Conservation (phyloP, 2,888 invertebrate species). For the Nudaria mundana region DNA sequence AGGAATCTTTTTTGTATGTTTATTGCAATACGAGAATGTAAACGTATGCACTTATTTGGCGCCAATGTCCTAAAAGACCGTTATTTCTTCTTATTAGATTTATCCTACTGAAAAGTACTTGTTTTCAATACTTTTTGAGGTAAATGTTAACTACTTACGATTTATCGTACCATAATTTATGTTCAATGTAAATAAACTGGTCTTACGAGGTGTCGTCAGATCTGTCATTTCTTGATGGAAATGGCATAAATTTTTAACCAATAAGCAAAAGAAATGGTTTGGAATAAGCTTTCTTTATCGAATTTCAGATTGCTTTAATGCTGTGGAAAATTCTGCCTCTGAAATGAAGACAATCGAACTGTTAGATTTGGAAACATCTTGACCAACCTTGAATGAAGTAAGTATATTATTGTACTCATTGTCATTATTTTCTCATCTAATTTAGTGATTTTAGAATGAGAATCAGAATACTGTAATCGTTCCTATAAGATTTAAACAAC, state of each 20-base stretch:
- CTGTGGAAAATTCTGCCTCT: conserved; percentile 43
- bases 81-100: conserved; percentile 47
- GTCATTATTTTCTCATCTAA: too few relatives aligned
- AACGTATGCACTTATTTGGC: conserved; percentile 80
- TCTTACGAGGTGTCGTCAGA: conserved; percentile 74
- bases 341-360: conserved; percentile 66
- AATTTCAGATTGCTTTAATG: conserved; percentile 52
- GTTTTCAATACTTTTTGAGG: conserved; percentile 24
- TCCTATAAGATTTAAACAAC: too few relatives aligned
- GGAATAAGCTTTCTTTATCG: conserved; percentile 18
- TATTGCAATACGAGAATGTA: conserved; percentile 43
- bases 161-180: conserved; percentile 32
- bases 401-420: too few relatives aligned
- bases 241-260: too few relatives aligned
- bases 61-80: conserved; percentile 76
- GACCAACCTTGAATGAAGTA: conserved; percentile 80
- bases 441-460: too few relatives aligned
- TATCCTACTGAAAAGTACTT: conserved; percentile 23
- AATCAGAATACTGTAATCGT: too few relatives aligned
- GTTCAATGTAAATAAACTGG: conserved; percentile 67
- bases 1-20: conserved; percentile 11
- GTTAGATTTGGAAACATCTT: conserved; percentile 71
- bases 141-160: conserved; percentile 20
- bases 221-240: conserved; percentile 72
- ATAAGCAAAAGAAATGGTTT: too few relatives aligned